Conservation (phyloP, 2,888 invertebrate genomes). For the Azorinus chamasolen region DNA sequence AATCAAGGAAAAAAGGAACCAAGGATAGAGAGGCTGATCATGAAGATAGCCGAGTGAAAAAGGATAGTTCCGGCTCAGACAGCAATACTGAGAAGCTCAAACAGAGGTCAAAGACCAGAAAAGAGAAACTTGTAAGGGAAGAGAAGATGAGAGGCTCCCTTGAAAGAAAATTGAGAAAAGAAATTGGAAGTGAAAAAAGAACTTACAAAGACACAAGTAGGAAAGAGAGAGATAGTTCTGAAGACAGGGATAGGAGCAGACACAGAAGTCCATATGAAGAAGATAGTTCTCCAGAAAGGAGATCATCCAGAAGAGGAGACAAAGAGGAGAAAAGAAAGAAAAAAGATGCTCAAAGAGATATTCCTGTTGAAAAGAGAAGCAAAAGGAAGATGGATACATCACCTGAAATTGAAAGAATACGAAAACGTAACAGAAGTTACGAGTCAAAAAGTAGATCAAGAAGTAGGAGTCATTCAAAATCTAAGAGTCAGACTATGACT, state of each 20-base stretch:
- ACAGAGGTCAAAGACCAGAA: no score
- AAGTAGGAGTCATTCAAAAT: conserved; percentile 20
- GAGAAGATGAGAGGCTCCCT: conserved; percentile 3
- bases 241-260: conserved; percentile 3
- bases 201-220: not conserved
- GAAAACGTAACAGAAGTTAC: conserved; percentile 20
- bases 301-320: not conserved
- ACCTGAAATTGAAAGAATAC: not conserved
- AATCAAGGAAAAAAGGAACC: conserved; percentile 5
- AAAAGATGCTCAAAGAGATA: conserved; percentile 1
- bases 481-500: conserved; percentile 23
- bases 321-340: conserved; percentile 8
- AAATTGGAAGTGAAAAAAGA: conserved; percentile 3
- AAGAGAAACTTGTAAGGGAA: not conserved
- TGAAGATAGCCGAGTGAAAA: conserved; percentile 1
- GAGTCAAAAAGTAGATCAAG: conserved; percentile 12
- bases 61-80: not conserved
- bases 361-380: no score
- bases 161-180: conserved; percentile 9
- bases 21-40: not conserved
- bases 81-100: no score
- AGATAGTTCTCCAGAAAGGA: not conserved
- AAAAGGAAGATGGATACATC: not conserved
- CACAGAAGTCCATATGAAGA: conserved; percentile 6
- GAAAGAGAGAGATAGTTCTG: not conserved